Base-by-base conservation (phyloP, 2,888 invertebrate species). In the Crepidodera aurea region DNA sequence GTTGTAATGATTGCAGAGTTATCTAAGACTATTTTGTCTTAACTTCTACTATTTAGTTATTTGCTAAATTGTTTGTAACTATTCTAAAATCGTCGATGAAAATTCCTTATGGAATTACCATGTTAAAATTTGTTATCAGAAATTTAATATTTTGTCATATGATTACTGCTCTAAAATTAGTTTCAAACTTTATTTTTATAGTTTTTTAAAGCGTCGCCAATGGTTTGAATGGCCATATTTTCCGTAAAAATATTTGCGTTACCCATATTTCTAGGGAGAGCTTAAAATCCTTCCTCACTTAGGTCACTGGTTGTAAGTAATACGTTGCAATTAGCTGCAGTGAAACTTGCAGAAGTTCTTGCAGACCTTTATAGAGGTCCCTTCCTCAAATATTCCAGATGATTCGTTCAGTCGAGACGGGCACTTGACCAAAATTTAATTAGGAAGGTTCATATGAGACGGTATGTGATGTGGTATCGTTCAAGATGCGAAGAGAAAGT, bases 291-390 rank as follows among this genome's bases (percentile, higher is more conserved):
- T 29, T 29, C 29, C 29, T 29, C 8, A 8, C 2, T 10, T 29
- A 29, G 29, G 29, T 8, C 29, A 29, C 29, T 29, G 29, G 3
- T 8, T 29, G 29, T 10, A 8, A 29, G 29, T 44, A 44, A 44
- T 44, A 44, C 22, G 22, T 44, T 44, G 19, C 44, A 44, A 44
- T 44, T 44, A 44, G 16, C 22, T 44, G 44, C 22, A 44, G 44
- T 25, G 25, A 3, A 44, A 44, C 44, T 44, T 44, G 44, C 44
- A 44, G 22, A 44, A 44, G 22, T 44, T 44, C 44, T 44, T 44
- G 44, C 44, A 22, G 10, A n/a, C 44, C 44, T 25, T 44, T 42
- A 42, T 16, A 25, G 12, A 22, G 44, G n/a, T 44, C 44, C 10
- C 8, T 7, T 44, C 44, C 44, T 44, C 44, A 44, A 44, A 44